phyloP scores from a whole-genome alignment of 2,888 invertebrate genomes.

The Eucera pruinosa region DNA sequence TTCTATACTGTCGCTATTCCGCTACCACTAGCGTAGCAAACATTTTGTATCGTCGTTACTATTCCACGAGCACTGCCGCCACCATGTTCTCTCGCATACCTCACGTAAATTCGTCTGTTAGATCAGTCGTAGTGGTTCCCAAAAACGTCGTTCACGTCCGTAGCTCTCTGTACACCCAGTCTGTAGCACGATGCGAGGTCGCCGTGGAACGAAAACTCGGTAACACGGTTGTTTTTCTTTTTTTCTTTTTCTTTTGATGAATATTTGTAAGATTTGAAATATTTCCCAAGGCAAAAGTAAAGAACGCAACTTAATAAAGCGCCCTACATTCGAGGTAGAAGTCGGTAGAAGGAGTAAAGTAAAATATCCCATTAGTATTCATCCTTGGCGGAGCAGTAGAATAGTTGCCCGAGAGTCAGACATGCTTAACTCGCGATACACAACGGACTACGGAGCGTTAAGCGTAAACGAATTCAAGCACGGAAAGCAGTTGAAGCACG shows the following conservation, averaged over 20 bases:
- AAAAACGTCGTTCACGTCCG: slow-evolving; percentile 44
- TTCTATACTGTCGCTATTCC: slow-evolving; percentile 46
- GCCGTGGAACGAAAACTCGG: slow-evolving; percentile 35
- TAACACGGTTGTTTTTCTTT: no score
- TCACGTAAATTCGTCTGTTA: slow-evolving; percentile 58
- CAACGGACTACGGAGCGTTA: no score
- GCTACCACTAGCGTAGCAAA: slow-evolving; percentile 50
- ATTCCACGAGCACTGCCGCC: slow-evolving; percentile 54
- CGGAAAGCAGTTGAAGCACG: neutral
- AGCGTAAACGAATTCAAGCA: neutral
- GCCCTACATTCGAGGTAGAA: neutral
- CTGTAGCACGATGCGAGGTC: slow-evolving; percentile 57
- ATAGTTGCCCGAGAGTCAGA: slow-evolving; percentile 10
- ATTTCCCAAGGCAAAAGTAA: neutral
- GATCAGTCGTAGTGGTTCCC: slow-evolving; percentile 56
- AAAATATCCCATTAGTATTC: slow-evolving; percentile 17
- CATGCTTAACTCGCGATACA: neutral
- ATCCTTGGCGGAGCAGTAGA: slow-evolving; percentile 15
- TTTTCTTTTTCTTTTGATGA: neutral
- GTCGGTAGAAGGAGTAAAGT: neutral
- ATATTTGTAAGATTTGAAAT: no score
- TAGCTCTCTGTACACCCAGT: slow-evolving; percentile 29
- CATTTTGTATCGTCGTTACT: slow-evolving; percentile 45
- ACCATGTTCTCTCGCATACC: slow-evolving; percentile 43
- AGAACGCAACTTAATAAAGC: neutral